Evolutionary conservation across 2,797 vertebrate species (phyloP).

Genomic region (Hybognathus amarus): DNA sequence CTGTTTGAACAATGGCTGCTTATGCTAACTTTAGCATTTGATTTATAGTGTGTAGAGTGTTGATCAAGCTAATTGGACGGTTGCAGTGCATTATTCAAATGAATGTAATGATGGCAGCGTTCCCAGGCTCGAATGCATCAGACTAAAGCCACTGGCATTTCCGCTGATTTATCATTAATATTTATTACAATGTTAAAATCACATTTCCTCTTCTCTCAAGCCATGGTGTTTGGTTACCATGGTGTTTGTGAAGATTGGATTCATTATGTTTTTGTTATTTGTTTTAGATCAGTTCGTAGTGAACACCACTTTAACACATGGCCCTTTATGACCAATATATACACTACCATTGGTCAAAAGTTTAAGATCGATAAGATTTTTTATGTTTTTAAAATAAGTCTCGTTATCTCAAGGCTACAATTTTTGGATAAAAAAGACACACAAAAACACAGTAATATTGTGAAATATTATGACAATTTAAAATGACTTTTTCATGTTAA

Average conservation of each 20-base stretch:
- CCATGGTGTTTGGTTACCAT: not conserved
- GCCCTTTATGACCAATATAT: not conserved
- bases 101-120: not conserved
- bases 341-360: too few relatives aligned
- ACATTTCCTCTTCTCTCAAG: not conserved
- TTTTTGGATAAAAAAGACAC: too few relatives aligned
- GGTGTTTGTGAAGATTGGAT: not conserved
- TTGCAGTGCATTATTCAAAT: conserved; percentile 33
- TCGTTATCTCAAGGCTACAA: too few relatives aligned
- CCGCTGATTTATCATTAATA: conserved; percentile 15
- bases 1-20: conserved; percentile 5
- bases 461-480: too few relatives aligned
- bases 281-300: not conserved
- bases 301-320: not conserved
- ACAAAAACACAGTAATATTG: too few relatives aligned
- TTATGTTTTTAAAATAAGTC: too few relatives aligned
- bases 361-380: too few relatives aligned
- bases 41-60: conserved; percentile 61
- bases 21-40: not conserved
- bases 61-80: conserved; percentile 23
- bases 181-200: not conserved
- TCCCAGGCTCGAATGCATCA: not conserved
- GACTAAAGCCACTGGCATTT: not conserved
- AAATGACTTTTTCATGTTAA: too few relatives aligned
- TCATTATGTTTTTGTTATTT: not conserved